Evolutionary conservation across 2,797 vertebrate species (phyloP).

Genomic region (Characodon lateralis): DNA sequence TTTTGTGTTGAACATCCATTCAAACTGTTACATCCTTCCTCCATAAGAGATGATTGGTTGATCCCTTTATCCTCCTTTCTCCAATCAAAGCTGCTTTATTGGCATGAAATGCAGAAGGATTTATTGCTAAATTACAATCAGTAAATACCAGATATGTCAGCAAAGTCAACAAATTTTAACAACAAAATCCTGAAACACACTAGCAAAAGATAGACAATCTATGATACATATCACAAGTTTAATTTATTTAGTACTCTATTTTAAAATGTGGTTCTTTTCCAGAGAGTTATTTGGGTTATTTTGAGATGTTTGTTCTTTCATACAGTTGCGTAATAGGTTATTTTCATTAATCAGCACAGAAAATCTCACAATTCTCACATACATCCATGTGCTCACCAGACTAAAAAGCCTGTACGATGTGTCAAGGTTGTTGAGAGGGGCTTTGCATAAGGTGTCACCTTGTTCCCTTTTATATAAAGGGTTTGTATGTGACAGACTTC

Average conservation of each 20-base stretch:
- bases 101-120: conserved; percentile 50
- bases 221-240: neutral
- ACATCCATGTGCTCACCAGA: conserved; percentile 5
- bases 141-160: conserved; percentile 21
- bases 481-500: conserved; percentile 22
- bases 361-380: conserved; percentile 8
- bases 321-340: neutral
- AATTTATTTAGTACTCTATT: neutral
- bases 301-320: neutral
- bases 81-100: conserved; percentile 61
- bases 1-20: conserved; percentile 36
- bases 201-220: too few relatives aligned
- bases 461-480: conserved; percentile 25
- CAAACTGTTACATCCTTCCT: conserved; percentile 56
- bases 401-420: conserved; percentile 6
- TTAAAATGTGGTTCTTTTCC: neutral
- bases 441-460: conserved; percentile 28
- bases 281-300: neutral
- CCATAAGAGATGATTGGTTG: conserved; percentile 63
- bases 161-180: conserved; percentile 10
- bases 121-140: conserved; percentile 35
- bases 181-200: neutral
- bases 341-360: neutral
- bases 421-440: conserved; percentile 12
- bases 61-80: conserved; percentile 64